Conservation (phyloP, 2,797 vertebrate genomes). For the Hippocampus kuda region DNA sequence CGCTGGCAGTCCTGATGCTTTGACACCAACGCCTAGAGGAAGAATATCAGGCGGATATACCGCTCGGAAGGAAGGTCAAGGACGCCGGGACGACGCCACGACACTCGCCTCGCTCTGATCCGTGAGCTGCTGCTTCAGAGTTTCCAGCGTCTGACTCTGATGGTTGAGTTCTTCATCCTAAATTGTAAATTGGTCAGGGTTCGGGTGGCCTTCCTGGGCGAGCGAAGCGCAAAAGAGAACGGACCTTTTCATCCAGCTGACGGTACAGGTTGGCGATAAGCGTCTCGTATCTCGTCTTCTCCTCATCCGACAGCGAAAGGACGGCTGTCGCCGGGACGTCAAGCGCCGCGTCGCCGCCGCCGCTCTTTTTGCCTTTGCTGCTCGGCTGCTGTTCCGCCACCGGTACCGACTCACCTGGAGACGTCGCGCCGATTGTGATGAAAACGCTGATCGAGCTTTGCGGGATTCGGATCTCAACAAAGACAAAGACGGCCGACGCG, state of each 20-base stretch:
- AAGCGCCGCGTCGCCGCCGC: conserved; percentile 59
- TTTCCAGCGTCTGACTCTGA: conserved; percentile 85
- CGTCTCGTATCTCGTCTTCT: conserved; percentile 85
- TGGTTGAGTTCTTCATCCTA: conserved; percentile 98
- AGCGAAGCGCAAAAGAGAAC: not conserved
- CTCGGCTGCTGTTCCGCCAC: conserved; percentile 79
- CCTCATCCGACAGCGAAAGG: conserved; percentile 67
- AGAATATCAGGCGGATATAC: not conserved
- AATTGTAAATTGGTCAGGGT: not conserved
- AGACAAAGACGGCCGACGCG: too few relatives aligned
- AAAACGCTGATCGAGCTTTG: not conserved
- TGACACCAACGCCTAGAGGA: conserved; percentile 72
- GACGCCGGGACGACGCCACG: not conserved
- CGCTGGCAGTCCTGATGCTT: conserved; percentile 81
- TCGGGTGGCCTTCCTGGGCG: too few relatives aligned
- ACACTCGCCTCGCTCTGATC: conserved; percentile 89
- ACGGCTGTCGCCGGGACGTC: conserved; percentile 68
- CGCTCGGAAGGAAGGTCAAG: not conserved
- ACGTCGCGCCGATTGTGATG: not conserved
- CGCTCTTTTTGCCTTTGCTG: conserved; percentile 80
- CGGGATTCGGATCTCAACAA: too few relatives aligned
- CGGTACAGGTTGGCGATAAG: conserved; percentile 83
- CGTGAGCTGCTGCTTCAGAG: conserved; percentile 84
- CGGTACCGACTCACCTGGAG: conserved; percentile 83
- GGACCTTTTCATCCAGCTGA: conserved; percentile 91